Conservation (phyloP, 2,113 vertebrate species). For the Ailurus styani region DNA sequence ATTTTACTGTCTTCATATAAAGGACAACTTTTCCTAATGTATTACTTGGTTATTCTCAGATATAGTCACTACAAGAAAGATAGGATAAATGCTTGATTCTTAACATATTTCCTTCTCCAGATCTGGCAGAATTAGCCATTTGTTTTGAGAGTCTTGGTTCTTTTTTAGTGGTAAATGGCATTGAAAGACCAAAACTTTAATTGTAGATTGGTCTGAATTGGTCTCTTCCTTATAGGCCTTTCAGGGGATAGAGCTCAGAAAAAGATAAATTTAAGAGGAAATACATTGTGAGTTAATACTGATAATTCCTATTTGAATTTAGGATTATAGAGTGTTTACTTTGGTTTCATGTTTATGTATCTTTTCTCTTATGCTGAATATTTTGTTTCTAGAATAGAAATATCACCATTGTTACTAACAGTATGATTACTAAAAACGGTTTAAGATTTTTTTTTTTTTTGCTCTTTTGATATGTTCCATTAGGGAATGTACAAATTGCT, state of each 20-base stretch:
- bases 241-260: not conserved
- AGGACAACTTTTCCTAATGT: not conserved
- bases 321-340: not conserved
- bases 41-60: not conserved
- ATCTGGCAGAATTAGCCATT: not conserved
- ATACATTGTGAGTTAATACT: not conserved
- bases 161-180: not conserved
- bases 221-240: not conserved
- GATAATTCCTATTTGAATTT: not conserved
- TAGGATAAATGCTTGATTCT: not conserved
- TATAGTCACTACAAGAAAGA: not conserved
- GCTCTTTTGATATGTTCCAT: not conserved
- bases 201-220: not conserved
- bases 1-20: conserved; percentile 2
- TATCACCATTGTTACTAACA: not conserved
- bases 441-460: not conserved
- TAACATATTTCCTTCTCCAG: not conserved
- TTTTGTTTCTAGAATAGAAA: conserved; percentile 13
- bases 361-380: not conserved
- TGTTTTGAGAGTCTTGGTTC: not conserved
- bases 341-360: not conserved
- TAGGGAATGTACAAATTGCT: not conserved
- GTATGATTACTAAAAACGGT: not conserved
- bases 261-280: not conserved
- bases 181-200: not conserved